phyloP scores from a whole-genome alignment of 2,113 vertebrate species.

The Semnornis frantzii region DNA sequence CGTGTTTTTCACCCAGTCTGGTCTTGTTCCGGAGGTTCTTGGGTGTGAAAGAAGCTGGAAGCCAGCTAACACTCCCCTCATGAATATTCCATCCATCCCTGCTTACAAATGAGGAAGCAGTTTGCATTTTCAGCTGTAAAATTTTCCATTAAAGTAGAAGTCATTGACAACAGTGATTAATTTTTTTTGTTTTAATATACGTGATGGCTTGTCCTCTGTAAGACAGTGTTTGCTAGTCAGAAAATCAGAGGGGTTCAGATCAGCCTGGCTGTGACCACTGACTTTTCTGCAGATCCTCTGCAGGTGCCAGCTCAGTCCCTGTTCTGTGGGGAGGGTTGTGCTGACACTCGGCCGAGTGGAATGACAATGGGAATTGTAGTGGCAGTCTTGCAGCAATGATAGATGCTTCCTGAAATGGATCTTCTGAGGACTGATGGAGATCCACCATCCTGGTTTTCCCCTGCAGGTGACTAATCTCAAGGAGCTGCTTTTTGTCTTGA shows the following conservation, averaged over 20 bases:
- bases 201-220: background rate
- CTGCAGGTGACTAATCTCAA: background rate
- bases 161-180: background rate
- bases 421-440: background rate
- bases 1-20: fast-evolving
- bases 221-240: background rate
- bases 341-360: background rate
- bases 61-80: background rate
- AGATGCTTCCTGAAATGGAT: background rate
- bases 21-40: background rate
- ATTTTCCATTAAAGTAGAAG: background rate
- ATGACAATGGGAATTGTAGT: background rate
- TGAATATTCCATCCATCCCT: background rate
- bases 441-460: background rate
- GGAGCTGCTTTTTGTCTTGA: background rate
- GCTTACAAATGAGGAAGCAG: background rate
- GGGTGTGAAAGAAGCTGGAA: background rate
- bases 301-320: fast-evolving
- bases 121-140: background rate
- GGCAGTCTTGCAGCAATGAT: background rate
- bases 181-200: background rate
- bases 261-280: background rate
- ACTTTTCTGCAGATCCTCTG: background rate
- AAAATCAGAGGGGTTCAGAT: background rate
- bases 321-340: background rate